These are phyloP conservation scores for Hedya salicella DNA, from an alignment of 2,888 invertebrate species.

Conservation along the genomic window DNA sequence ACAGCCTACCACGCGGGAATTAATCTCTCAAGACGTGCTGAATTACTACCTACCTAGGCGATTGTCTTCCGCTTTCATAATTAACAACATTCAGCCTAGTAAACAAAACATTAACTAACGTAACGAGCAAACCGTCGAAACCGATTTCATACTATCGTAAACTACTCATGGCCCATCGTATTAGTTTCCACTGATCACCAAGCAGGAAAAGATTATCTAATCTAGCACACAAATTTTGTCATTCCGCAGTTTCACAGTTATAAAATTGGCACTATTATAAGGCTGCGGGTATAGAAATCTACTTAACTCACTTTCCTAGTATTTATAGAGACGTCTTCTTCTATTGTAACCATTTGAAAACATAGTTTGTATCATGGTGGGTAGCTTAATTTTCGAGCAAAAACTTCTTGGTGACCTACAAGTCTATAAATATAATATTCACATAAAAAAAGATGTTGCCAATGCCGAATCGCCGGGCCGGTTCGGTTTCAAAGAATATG, in stretches of 20 bases:
- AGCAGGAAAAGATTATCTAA: no score
- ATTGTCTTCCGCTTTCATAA: slow-evolving; percentile 35
- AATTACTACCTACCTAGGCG: slow-evolving; percentile 49
- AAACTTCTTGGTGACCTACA: background rate
- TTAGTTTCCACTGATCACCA: no score
- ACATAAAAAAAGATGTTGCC: slow-evolving; percentile 2
- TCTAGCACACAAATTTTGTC: no score
- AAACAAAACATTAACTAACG: background rate
- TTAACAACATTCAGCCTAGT: background rate
- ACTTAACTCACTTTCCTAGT: no score
- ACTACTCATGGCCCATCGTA: background rate
- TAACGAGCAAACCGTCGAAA: background rate
- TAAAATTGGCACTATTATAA: no score
- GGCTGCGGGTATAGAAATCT: no score
- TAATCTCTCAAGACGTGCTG: slow-evolving; percentile 48
- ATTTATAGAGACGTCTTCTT: no score
- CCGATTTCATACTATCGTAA: background rate
- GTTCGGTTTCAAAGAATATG: slow-evolving; percentile 6
- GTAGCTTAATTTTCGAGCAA: background rate
- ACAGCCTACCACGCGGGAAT: slow-evolving; percentile 53
- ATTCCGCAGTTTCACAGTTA: no score
- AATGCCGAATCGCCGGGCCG: background rate
- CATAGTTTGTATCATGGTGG: background rate
- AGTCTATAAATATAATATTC: slow-evolving; percentile 2
- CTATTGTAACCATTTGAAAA: background rate